Conservation (phyloP, 2,797 vertebrate genomes). For the Chrysocyon brachyurus region DNA sequence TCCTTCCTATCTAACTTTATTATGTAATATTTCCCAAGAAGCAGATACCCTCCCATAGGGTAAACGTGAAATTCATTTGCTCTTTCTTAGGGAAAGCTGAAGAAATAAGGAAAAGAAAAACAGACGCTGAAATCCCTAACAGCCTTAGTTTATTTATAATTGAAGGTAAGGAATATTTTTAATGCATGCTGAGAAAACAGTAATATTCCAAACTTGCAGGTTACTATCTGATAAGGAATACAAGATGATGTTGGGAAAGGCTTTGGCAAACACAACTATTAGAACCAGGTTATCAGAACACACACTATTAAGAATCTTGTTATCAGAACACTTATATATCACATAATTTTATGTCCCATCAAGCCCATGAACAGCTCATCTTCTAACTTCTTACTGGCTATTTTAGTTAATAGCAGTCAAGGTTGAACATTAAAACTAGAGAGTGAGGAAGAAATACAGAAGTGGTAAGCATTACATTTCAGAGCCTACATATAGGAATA, state of each 20-base stretch:
- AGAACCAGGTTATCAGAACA: conserved; percentile 65
- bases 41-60: background rate
- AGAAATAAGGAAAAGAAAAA: conserved; percentile 71
- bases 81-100: conserved; percentile 58
- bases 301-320: conserved; percentile 65
- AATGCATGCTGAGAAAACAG: conserved; percentile 84
- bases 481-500: conserved; percentile 85
- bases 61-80: conserved; percentile 46
- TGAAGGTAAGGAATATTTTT: conserved; percentile 86
- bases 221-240: conserved; percentile 72
- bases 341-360: conserved; percentile 69
- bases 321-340: conserved; percentile 65
- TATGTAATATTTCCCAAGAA: conserved; percentile 48
- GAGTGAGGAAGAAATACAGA: conserved; percentile 82
- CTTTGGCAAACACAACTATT: conserved; percentile 66
- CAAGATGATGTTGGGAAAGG: conserved; percentile 59
- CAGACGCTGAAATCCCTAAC: conserved; percentile 77
- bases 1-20: conserved; percentile 49
- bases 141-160: conserved; percentile 86
- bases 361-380: conserved; percentile 62
- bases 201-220: conserved; percentile 77
- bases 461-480: conserved; percentile 85
- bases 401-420: conserved; percentile 84
- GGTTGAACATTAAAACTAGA: conserved; percentile 56
- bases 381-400: conserved; percentile 76